Evolutionary conservation across 1,140 invertebrate species (phyloP), one percentile per base, ranked within the genome.

Genomic region (Bombus breviceps): DNA sequence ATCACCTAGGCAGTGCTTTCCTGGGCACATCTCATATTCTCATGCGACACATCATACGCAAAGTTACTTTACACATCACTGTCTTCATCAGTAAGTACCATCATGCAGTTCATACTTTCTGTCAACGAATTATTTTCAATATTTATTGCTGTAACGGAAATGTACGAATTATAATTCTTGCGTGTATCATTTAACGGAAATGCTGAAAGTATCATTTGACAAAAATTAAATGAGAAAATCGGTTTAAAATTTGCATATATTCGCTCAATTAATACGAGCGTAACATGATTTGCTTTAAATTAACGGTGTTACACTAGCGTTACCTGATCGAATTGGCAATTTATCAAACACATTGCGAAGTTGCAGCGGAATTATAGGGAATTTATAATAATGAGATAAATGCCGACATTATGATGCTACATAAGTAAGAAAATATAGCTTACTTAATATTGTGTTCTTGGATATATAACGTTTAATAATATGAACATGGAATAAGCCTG

Each of bases 81-180:
- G 59, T 32, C 18, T 25, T 84, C 25, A 37, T 59, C 83, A 47
- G 83, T 85, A 85, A 85, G 83, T 85, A 85, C 28, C 43, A 76
- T 66, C 41, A 39, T 18, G 22, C 32, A 57, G 57, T 83, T 9
- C 74, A 83, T 41, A 64, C n/a, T 34, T 62, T 53, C 10, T 43
- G 1, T 28, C 28, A 9, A 59, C 8, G 6, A 3, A 47, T 34
- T 32, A 34, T 32, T 59, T 34, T 34, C 75, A 41, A 18, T 57
- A 3, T 79, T 34, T 22, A 25, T 47, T 47, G 18, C 4, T 1
- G 0, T 53, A 53, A 53, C 6, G 10, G 59, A 37, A 53, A 32
- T 13, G 34, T 32, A 18, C 22, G 32, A 74, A 47, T 47, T 12
- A 32, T 53, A 53, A 34, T 57, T 4, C 3, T 75, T 1, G 32